A percentile compares a stretch with the other conserved stretches of the same genome.
phyloP scores from a whole-genome alignment of 2,113 vertebrate genomes.

The Tiliqua scincoides region DNA sequence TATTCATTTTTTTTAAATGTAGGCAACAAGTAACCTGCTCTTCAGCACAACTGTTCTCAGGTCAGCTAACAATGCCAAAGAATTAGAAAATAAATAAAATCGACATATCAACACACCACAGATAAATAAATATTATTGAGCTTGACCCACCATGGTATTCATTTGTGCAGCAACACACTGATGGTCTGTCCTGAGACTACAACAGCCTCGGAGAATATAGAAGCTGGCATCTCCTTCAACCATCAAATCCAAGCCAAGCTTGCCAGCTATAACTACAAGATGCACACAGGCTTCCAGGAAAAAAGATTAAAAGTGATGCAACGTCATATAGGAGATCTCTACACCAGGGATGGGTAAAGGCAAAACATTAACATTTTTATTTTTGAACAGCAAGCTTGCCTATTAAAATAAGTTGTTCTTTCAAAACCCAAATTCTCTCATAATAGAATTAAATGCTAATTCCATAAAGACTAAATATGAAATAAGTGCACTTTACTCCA shows the following conservation, averaged over 20 bases:
- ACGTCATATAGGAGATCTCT: background rate
- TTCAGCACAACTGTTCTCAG: too few relatives aligned
- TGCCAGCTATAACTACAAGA: background rate
- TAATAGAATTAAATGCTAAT: background rate
- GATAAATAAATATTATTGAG: background rate
- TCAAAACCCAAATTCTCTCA: background rate
- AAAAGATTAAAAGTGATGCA: background rate
- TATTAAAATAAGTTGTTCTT: background rate
- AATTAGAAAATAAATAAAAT: too few relatives aligned
- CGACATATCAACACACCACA: too few relatives aligned
- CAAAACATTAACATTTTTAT: background rate
- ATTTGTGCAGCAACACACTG: background rate
- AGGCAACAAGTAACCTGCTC: too few relatives aligned
- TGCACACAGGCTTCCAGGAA: background rate
- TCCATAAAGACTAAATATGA: background rate
- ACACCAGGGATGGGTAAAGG: background rate
- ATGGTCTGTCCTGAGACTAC: background rate
- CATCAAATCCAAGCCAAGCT: background rate
- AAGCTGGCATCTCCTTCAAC: background rate
- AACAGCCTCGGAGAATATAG: background rate
- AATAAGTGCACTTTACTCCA: background rate
- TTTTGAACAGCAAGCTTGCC: background rate
- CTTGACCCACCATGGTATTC: background rate
- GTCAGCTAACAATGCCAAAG: too few relatives aligned
- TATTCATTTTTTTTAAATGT: background rate